These are phyloP conservation scores for Oligia latruncula DNA, from an alignment of 2,888 invertebrate genomes.

Conservation along the genomic window DNA sequence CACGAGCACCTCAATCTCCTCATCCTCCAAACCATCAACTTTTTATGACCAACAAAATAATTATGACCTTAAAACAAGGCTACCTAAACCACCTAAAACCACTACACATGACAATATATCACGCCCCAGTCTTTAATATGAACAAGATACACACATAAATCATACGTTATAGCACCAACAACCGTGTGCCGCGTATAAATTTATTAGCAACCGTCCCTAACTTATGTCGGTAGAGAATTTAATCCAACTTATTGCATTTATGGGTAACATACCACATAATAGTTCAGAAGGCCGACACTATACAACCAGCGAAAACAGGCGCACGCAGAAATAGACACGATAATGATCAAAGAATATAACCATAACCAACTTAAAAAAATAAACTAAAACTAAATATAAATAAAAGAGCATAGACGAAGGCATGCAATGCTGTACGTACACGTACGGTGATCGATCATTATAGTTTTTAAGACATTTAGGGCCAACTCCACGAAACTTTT, in stretches of 20 bases:
- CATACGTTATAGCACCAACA: constrained; percentile 64
- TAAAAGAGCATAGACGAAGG: too few species aligned
- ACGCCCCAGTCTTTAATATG: constrained; percentile 63
- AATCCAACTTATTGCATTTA: constrained; percentile 77
- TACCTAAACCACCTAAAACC: neutral
- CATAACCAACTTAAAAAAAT: too few species aligned
- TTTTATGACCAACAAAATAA: neutral
- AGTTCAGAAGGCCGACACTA: neutral
- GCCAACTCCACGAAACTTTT: too few species aligned
- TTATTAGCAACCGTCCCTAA: constrained; percentile 68
- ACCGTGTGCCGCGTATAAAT: constrained; percentile 69
- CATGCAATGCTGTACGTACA: too few species aligned
- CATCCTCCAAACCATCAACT: neutral
- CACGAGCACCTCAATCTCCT: neutral
- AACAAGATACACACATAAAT: constrained; percentile 64
- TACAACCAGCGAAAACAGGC: rapidly evolving
- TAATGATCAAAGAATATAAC: too few species aligned
- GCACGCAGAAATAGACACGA: neutral
- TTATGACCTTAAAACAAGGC: neutral
- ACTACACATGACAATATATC: constrained; percentile 56
- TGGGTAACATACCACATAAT: constrained; percentile 3
- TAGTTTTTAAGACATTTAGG: neutral
- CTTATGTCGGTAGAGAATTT: constrained; percentile 69
- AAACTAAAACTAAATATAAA: too few species aligned
- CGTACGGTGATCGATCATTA: neutral